Conservation (phyloP, 2,888 invertebrate species). For the Chloromyia formosa region DNA sequence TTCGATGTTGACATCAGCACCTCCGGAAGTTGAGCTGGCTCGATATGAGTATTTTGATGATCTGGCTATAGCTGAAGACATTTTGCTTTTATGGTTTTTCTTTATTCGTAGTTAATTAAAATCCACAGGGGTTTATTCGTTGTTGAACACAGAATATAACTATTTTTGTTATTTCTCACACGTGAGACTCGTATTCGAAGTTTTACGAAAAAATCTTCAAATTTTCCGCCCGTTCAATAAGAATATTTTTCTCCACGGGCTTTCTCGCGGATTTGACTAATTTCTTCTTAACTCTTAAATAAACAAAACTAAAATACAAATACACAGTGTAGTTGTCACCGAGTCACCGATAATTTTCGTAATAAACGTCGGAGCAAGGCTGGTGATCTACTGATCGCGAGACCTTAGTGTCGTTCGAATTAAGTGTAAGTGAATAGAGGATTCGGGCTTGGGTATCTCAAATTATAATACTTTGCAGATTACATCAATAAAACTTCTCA, state of each 20-base stretch:
- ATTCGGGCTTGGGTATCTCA: constrained; percentile 52
- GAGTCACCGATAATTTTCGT: constrained; percentile 58
- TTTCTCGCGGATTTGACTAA: constrained; percentile 36
- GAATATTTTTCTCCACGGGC: constrained; percentile 30
- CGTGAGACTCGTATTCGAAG: constrained; percentile 19
- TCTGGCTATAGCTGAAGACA: constrained; percentile 81
- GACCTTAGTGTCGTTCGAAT: constrained; percentile 66
- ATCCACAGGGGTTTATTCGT: constrained; percentile 40
- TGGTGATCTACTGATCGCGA: constrained; percentile 67
- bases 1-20: constrained; percentile 91
- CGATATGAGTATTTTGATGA: constrained; percentile 92
- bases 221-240: constrained; percentile 44
- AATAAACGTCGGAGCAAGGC: constrained; percentile 66
- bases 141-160: constrained; percentile 2
- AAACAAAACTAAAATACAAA: constrained; percentile 48
- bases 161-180: constrained; percentile 15
- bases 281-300: constrained; percentile 43
- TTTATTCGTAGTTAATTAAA: constrained; percentile 52
- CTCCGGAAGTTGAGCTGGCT: constrained; percentile 83
- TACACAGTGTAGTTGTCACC: constrained; percentile 62
- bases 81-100: constrained; percentile 62
- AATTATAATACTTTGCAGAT: constrained; percentile 44
- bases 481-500: constrained; percentile 41
- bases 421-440: constrained; percentile 64
- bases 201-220: constrained; percentile 46